These are phyloP conservation scores for Dendroctonus ponderosae DNA, from an alignment of 1,140 invertebrate genomes.

Conservation along the genomic window DNA sequence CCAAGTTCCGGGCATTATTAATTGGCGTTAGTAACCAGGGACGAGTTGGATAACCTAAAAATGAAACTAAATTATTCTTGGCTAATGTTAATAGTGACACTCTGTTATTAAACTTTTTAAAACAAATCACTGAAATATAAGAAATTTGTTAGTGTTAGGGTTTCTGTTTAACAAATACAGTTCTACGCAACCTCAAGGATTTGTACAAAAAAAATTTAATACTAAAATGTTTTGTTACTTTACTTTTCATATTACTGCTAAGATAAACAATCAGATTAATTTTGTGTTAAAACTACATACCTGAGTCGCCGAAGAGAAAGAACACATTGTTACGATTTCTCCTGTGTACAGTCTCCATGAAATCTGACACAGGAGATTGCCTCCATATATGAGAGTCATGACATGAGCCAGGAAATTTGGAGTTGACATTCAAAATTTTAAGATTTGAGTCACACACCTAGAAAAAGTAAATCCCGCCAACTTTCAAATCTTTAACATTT, in stretches of 20 bases:
- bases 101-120: background rate
- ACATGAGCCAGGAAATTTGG: constrained; percentile 22
- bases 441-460: constrained; percentile 9
- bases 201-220: too few species aligned
- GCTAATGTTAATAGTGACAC: background rate
- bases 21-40: constrained; percentile 34
- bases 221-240: too few species aligned
- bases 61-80: background rate
- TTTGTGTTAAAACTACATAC: background rate
- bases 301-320: constrained; percentile 5
- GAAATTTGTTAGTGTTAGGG: background rate
- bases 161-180: background rate
- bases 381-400: constrained; percentile 24
- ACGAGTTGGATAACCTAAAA: constrained; percentile 28
- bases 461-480: too few species aligned
- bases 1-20: constrained; percentile 6
- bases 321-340: constrained; percentile 13
- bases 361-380: constrained; percentile 12
- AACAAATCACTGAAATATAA: background rate
- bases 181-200: background rate
- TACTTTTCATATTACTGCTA: too few species aligned
- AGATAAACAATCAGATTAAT: background rate
- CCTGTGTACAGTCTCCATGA: constrained; percentile 23
- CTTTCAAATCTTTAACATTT: background rate
- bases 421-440: constrained; percentile 15